Percentiles rank a stretch among this genome's conserved stretches.
phyloP scores from a whole-genome alignment of 2,888 invertebrate genomes.

The Acanthosoma haemorrhoidale region DNA sequence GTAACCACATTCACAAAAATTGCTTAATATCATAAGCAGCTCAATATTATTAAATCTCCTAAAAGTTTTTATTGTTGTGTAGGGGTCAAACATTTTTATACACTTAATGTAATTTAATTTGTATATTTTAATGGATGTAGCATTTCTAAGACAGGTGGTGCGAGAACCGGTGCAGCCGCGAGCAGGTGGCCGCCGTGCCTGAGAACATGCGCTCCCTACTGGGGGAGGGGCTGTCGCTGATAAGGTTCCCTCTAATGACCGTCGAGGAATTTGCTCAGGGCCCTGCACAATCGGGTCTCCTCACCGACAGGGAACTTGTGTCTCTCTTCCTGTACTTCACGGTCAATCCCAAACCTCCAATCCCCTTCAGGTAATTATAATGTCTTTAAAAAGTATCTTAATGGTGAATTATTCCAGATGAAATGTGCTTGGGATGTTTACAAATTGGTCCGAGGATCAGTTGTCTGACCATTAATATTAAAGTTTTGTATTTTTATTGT shows the following conservation, averaged over 20 bases:
- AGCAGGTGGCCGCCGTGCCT: slow-evolving; percentile 59
- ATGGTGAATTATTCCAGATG: no score
- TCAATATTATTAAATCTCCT: no score
- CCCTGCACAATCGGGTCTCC: slow-evolving; percentile 66
- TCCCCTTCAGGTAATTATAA: slow-evolving; percentile 54
- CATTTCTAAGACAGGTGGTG: slow-evolving; percentile 54
- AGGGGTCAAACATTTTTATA: neutral
- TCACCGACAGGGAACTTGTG: slow-evolving; percentile 71
- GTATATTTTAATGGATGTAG: neutral
- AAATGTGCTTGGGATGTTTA: no score
- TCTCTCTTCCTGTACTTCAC: slow-evolving; percentile 65
- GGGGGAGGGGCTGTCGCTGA: slow-evolving; percentile 63
- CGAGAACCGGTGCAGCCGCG: slow-evolving; percentile 65
- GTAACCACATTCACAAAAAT: no score
- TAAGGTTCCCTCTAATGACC: slow-evolving; percentile 78
- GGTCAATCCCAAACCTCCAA: slow-evolving; percentile 69
- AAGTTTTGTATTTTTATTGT: no score
- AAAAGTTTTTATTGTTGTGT: neutral
- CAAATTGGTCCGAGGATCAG: no score
- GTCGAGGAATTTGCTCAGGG: slow-evolving; percentile 78
- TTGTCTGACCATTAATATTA: no score
- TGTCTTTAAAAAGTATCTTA: neutral
- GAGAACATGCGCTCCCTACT: slow-evolving; percentile 65
- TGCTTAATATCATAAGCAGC: no score
- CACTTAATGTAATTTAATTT: neutral